A percentile compares a stretch with the other conserved stretches of the same genome.
Conservation (phyloP, 1,140 invertebrate species). For the Ips nitidus region DNA sequence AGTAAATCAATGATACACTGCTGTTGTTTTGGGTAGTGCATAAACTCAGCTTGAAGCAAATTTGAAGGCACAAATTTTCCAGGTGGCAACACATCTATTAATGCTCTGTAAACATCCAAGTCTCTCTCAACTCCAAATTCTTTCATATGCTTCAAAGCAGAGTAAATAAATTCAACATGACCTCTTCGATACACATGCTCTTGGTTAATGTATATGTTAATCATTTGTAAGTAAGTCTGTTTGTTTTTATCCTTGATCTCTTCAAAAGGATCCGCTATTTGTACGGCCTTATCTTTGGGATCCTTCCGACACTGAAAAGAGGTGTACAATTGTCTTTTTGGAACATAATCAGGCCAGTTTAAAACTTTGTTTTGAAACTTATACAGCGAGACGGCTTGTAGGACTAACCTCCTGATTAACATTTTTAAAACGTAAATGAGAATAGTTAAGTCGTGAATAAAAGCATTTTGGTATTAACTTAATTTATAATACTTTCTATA, state of each 20-base stretch:
- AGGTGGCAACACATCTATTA: slow-evolving; percentile 92
- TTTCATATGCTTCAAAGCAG: slow-evolving; percentile 85
- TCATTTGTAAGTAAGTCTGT: slow-evolving; percentile 70
- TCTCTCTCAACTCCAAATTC: slow-evolving; percentile 89
- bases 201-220: slow-evolving; percentile 68
- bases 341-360: too few species aligned
- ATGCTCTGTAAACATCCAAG: slow-evolving; percentile 85
- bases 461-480: too few species aligned
- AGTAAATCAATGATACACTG: slow-evolving; percentile 84
- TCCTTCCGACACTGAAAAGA: too few species aligned
- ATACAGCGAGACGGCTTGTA: too few species aligned
- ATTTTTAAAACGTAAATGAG: too few species aligned
- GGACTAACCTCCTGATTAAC: too few species aligned
- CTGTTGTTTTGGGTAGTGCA: slow-evolving; percentile 95
- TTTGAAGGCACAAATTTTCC: slow-evolving; percentile 83
- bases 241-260: slow-evolving; percentile 67
- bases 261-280: slow-evolving; percentile 53
- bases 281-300: slow-evolving; percentile 13
- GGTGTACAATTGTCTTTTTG: too few species aligned
- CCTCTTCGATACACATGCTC: slow-evolving; percentile 65
- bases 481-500: too few species aligned
- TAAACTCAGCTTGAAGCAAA: slow-evolving; percentile 81
- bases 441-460: too few species aligned
- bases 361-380: too few species aligned
- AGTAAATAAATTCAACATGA: slow-evolving; percentile 92